Evolutionary conservation across 2,888 invertebrate species (phyloP).

Genomic region (Aelia acuminata): DNA sequence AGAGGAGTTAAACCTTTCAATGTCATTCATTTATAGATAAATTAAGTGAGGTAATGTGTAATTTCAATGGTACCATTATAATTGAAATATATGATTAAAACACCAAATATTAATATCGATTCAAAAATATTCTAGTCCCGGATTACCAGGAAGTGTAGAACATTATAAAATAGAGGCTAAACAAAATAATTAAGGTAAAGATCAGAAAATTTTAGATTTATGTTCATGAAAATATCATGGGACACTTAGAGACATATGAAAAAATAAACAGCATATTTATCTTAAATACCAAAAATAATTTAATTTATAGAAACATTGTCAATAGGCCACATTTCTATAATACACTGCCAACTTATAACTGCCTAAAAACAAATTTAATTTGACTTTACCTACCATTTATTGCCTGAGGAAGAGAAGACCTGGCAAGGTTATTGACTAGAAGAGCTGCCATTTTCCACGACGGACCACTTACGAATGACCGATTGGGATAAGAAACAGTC

Average conservation of each 20-base stretch:
- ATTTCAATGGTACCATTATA: not conserved
- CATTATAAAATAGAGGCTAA: not conserved
- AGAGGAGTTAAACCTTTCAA: not conserved
- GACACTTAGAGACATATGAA: not conserved
- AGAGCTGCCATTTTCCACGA: not conserved
- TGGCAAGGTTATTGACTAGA: not conserved
- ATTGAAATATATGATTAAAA: not conserved
- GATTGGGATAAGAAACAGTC: not conserved
- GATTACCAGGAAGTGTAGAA: not conserved
- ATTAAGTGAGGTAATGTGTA: not conserved
- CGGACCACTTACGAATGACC: not conserved
- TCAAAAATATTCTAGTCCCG: not conserved
- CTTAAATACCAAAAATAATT: not conserved
- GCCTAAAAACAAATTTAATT: not conserved
- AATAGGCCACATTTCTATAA: not conserved
- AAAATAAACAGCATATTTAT: not conserved
- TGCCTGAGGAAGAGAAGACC: not conserved
- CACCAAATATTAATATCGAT: not conserved
- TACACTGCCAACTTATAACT: not conserved
- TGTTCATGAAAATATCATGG: not conserved
- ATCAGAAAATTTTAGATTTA: not conserved
- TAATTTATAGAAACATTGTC: not conserved
- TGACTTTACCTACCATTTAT: not conserved
- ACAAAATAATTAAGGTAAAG: not conserved
- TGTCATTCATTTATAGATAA: conserved; percentile 40